Evolutionary conservation across 2,113 vertebrate genomes (phyloP).

Genomic region (Oxyruncus cristatus): DNA sequence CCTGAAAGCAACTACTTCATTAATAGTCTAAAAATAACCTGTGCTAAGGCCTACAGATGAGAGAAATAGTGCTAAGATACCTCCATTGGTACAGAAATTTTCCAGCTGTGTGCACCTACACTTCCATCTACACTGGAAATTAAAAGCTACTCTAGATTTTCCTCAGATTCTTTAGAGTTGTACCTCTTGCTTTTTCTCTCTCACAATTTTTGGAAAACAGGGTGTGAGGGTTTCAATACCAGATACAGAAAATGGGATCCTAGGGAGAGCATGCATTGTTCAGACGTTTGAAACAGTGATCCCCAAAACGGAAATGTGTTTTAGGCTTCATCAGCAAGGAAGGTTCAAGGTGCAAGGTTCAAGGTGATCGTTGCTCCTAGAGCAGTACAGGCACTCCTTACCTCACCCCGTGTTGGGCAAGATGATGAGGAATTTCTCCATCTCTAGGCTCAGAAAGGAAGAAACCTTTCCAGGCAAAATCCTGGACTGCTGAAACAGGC

Average conservation of each 20-base stretch:
- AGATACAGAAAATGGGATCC: background rate
- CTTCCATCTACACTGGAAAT: background rate
- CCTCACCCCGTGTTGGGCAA: background rate
- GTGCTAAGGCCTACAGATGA: background rate
- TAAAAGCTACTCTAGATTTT: background rate
- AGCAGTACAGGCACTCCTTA: background rate
- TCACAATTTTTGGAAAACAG: background rate
- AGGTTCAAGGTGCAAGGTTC: background rate
- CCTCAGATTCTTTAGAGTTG: background rate
- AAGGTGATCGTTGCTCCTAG: background rate
- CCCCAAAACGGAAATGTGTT: background rate
- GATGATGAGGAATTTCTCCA: background rate
- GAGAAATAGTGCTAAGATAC: background rate
- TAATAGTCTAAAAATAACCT: constrained; percentile 3
- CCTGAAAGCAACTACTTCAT: background rate
- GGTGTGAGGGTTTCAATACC: background rate
- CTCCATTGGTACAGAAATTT: background rate
- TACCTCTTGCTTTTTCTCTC: background rate
- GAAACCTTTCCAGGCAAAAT: background rate
- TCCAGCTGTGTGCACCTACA: background rate
- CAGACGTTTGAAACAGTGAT: background rate
- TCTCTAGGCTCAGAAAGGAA: background rate
- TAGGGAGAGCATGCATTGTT: background rate
- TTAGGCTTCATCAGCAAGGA: background rate
- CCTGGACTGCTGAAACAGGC: background rate